Percentiles rank a stretch among this genome's conserved stretches.
Evolutionary conservation across 2,888 invertebrate genomes (phyloP).

Genomic region (Campoletis raptor): DNA sequence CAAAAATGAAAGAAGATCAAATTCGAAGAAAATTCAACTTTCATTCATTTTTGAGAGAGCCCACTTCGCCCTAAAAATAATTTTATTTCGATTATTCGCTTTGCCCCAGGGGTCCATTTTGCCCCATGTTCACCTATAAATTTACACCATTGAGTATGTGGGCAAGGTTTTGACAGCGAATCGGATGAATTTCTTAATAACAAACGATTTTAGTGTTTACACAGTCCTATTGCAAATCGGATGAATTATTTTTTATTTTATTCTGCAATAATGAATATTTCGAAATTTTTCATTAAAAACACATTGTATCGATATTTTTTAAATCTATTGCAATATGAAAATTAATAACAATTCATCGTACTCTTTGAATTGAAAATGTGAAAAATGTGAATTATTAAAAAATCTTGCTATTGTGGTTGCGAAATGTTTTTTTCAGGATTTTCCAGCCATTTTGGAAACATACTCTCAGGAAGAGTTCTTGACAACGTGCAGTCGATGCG

Average conservation of each 20-base stretch:
- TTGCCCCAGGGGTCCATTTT: too few relatives aligned
- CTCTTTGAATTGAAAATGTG: not conserved
- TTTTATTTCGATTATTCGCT: too few relatives aligned
- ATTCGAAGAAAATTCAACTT: too few relatives aligned
- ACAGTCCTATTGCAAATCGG: not conserved
- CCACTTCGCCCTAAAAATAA: too few relatives aligned
- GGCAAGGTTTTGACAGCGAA: not conserved
- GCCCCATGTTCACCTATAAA: too few relatives aligned
- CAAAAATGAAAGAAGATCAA: too few relatives aligned
- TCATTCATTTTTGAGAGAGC: too few relatives aligned
- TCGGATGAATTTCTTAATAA: too few relatives aligned
- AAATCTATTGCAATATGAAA: not conserved
- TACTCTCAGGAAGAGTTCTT: conserved; percentile 32
- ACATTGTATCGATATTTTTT: not conserved
- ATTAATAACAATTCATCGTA: not conserved
- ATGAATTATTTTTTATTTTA: not conserved
- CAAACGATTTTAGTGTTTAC: not conserved
- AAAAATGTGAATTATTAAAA: not conserved
- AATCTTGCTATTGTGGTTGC: not conserved
- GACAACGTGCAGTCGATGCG: conserved; percentile 36
- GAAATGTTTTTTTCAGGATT: conserved; percentile 6
- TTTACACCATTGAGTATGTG: not conserved
- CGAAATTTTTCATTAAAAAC: not conserved
- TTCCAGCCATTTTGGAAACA: conserved; percentile 55
- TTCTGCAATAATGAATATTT: not conserved